These are phyloP conservation scores for Bothrops jararaca DNA, from an alignment of 2,113 vertebrate genomes.

Conservation along the genomic window DNA sequence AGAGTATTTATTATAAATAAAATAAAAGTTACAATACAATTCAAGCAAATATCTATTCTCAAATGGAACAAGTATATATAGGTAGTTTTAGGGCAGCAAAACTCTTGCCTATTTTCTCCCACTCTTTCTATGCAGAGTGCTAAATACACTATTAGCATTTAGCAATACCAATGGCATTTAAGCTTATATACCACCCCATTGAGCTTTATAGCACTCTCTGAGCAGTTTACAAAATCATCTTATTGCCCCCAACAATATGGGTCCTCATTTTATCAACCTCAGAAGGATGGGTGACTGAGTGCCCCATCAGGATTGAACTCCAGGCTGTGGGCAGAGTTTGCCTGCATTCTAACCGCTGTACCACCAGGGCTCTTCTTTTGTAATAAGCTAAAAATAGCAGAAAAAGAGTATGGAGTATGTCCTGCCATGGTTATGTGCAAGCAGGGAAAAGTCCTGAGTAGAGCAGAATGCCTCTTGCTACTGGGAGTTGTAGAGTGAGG, in stretches of 20 bases:
- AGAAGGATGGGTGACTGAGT: no score
- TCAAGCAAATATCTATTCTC: neutral
- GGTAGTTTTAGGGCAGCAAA: neutral
- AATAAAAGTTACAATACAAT: neutral
- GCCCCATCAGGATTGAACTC: no score
- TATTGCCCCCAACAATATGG: no score
- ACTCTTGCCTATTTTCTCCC: neutral
- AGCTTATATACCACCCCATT: no score
- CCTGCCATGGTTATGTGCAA: neutral
- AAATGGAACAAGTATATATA: neutral
- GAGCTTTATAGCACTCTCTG: no score
- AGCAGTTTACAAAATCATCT: no score
- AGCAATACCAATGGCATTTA: no score
- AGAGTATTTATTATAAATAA: neutral
- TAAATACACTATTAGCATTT: neutral
- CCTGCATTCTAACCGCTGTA: no score
- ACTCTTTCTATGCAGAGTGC: neutral
- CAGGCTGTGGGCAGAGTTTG: no score
- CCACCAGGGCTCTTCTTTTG: neutral
- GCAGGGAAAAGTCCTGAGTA: neutral
- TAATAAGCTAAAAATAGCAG: neutral
- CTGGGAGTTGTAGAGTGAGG: neutral
- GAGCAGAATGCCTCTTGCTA: neutral
- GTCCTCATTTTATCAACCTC: no score
- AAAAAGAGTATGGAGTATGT: neutral